Evolutionary conservation across 2,113 vertebrate genomes (phyloP).

Genomic region (Aphelocoma coerulescens): DNA sequence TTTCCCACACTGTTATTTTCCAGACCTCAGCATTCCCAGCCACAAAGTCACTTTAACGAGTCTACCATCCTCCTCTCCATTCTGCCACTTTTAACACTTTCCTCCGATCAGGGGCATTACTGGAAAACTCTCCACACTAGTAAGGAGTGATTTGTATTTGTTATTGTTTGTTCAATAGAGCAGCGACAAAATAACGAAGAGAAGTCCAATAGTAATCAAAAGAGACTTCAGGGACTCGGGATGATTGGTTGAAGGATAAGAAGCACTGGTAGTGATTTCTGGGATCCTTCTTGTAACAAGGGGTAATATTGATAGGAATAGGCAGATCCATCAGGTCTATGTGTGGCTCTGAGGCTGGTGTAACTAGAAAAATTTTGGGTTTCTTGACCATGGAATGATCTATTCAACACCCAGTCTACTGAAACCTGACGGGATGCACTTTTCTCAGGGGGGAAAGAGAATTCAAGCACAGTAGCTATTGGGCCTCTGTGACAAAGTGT

Average conservation of each 20-base stretch:
- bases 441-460: background rate
- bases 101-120: too few species aligned
- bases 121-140: background rate
- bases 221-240: background rate
- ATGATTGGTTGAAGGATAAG: background rate
- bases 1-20: background rate
- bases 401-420: background rate
- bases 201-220: background rate
- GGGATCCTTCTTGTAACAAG: background rate
- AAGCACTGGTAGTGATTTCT: background rate
- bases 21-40: background rate
- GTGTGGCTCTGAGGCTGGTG: background rate
- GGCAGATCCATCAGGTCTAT: background rate
- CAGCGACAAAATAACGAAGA: background rate
- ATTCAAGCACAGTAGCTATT: background rate
- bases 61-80: too few species aligned
- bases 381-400: background rate
- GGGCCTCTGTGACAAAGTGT: background rate
- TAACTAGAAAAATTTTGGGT: background rate
- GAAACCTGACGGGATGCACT: background rate
- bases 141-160: background rate
- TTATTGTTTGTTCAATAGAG: background rate
- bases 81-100: background rate
- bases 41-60: background rate
- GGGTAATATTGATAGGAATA: background rate